Percentiles rank a stretch among this genome's conserved stretches.
phyloP scores from a whole-genome alignment of 2,888 invertebrate species.

The Pristionchus maxplancki region DNA sequence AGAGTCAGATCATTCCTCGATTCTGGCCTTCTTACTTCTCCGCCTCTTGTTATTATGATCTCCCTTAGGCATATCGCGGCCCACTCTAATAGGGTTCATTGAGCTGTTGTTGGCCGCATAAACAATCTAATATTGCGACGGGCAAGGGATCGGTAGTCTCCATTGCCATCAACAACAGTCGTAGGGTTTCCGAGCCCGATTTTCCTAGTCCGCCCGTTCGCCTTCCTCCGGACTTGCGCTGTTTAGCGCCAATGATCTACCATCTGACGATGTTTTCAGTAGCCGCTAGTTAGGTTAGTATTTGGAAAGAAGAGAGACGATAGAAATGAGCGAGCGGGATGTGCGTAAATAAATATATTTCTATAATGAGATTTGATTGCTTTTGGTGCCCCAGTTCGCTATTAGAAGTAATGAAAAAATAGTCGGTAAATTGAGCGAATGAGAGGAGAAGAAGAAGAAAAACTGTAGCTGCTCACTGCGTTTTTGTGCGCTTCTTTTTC shows the following conservation, averaged over 20 bases:
- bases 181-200: not conserved
- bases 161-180: not conserved
- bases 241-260: constrained; percentile 9
- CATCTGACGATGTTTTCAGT: constrained; percentile 12
- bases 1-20: too few species aligned
- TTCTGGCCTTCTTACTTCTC: too few species aligned
- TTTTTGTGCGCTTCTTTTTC: not conserved
- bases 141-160: not conserved
- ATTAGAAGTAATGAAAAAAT: constrained; percentile 47
- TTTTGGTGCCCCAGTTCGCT: constrained; percentile 13
- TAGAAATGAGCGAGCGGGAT: constrained; percentile 29
- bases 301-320: constrained; percentile 6
- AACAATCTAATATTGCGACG: constrained; percentile 38
- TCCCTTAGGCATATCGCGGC: too few species aligned
- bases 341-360: constrained; percentile 44
- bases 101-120: not conserved
- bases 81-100: constrained; percentile 44
- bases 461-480: constrained; percentile 6
- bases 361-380: constrained; percentile 45
- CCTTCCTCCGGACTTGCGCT: not conserved
- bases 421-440: constrained; percentile 45
- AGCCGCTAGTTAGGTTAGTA: constrained; percentile 39
- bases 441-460: not conserved
- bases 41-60: not conserved
- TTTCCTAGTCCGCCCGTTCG: not conserved